Base-by-base conservation (phyloP, 2,888 invertebrate genomes). In the Cotesia congregata region DNA sequence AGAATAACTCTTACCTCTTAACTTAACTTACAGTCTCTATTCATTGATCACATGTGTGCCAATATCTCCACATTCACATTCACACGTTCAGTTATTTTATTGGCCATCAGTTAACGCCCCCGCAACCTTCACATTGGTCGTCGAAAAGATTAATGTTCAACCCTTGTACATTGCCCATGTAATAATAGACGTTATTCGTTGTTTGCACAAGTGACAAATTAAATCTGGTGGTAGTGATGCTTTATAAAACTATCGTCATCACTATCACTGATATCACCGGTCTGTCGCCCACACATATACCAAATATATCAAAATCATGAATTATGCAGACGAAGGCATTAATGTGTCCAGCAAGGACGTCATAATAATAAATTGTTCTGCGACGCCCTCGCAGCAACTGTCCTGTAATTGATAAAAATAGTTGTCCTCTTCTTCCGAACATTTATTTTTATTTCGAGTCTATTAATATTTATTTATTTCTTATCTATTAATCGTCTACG, bases 161-260 rank as follows among this genome's bases (percentile, higher is more conserved):
- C 50, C 15, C 20, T 17, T 62, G 30, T 30, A 30, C 3, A 30
- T 2, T 30, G 30, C 3, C 3, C 30, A 30, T 30, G 15, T 62
- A 62, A 62, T 62, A 62, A 62, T 15, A 62, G 15, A 62, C 15
- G 20, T 62, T 62, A 20, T 62, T n/a, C 15, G 62, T 62, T 62
- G 17, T 62, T 17, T 62, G 4, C 15, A 62, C 20, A 7, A n/a
- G 7, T n/a, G 7, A 62, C 15, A 62, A 62, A 62, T 20, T 62
- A n/a, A 20, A 62, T 62, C 12, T 17, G 50, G 12, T 1, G 12
- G 50, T 50, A 50, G 50, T 12, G 50, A 50, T 12, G 50, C 50
- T 50, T 50, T 50, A 12, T 7, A 50, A 12, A 50, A 12, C 7
- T 12, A 50, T 12, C 50, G 30, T 30, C 30, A 30, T 30, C 50